Percentiles rank a stretch among this genome's conserved stretches.
phyloP scores from a whole-genome alignment of 2,888 invertebrate species.

The Aspidiotus rigidus region DNA sequence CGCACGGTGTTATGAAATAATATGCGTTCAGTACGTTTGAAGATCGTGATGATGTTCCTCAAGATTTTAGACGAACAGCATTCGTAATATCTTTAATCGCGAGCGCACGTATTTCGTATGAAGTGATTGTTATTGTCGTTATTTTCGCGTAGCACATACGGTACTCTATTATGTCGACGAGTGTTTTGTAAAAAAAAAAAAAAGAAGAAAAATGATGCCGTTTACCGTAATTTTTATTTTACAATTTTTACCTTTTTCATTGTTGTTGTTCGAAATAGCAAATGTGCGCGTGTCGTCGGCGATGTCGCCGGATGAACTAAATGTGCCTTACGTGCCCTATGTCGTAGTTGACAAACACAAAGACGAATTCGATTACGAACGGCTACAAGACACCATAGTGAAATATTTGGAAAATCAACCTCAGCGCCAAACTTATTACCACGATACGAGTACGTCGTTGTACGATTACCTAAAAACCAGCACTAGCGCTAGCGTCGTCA shows the following conservation, averaged over 20 bases:
- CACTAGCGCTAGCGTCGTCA: conserved; percentile 3
- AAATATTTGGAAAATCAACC: conserved; percentile 23
- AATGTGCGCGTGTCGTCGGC: neutral
- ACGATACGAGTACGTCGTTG: conserved; percentile 18
- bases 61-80: conserved; percentile 13
- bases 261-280: conserved; percentile 11
- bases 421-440: neutral
- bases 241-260: conserved; percentile 10
- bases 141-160: neutral
- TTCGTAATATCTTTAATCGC: neutral
- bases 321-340: conserved; percentile 27
- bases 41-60: conserved; percentile 18
- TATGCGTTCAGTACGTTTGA: conserved; percentile 22
- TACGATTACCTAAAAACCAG: conserved; percentile 24
- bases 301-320: conserved; percentile 12
- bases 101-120: neutral
- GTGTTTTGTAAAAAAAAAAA: neutral
- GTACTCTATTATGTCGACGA: neutral
- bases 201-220: neutral
- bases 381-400: conserved; percentile 19
- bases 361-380: conserved; percentile 21
- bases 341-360: conserved; percentile 25
- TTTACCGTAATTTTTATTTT: neutral
- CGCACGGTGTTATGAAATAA: conserved; percentile 16
- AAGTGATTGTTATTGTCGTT: neutral